Conservation (phyloP, 2,888 invertebrate genomes). For the Augiades crinisus region DNA sequence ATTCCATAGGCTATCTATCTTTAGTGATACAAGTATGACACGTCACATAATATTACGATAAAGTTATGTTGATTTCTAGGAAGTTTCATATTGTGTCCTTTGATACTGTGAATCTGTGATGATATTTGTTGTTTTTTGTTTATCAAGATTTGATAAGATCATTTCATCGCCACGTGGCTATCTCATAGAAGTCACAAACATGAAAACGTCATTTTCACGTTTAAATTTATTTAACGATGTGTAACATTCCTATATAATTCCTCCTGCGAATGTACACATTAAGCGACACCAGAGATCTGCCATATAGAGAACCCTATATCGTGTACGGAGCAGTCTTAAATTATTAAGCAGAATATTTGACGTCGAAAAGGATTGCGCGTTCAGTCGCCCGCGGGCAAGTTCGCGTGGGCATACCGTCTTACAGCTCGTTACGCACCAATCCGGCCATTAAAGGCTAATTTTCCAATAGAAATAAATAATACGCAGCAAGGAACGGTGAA, state of each 20-base stretch:
- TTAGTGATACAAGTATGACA: too few species aligned
- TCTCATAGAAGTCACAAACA: too few species aligned
- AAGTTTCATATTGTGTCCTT: too few species aligned
- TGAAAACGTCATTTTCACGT: too few species aligned
- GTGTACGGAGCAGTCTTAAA: slow-evolving; percentile 58
- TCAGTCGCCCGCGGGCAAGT: slow-evolving; percentile 56
- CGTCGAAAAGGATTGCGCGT: slow-evolving; percentile 56
- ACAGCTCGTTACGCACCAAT: slow-evolving; percentile 51
- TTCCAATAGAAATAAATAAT: slow-evolving; percentile 77
- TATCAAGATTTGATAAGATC: too few species aligned
- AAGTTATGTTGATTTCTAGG: too few species aligned
- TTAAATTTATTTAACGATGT: too few species aligned
- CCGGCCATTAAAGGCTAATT: slow-evolving; percentile 70
- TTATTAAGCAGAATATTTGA: slow-evolving; percentile 73
- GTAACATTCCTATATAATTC: slow-evolving; percentile 49
- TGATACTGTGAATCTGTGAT: too few species aligned
- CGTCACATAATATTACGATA: too few species aligned
- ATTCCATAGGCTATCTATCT: too few species aligned
- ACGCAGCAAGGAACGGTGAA: slow-evolving; percentile 59
- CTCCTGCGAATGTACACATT: slow-evolving; percentile 47
- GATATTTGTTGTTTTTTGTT: too few species aligned
- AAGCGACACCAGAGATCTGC: slow-evolving; percentile 51
- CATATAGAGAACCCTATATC: slow-evolving; percentile 46
- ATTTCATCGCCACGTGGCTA: too few species aligned
- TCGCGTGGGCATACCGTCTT: slow-evolving; percentile 62